Base-by-base conservation (phyloP, 2,888 invertebrate species). In the Laothoe populi region DNA sequence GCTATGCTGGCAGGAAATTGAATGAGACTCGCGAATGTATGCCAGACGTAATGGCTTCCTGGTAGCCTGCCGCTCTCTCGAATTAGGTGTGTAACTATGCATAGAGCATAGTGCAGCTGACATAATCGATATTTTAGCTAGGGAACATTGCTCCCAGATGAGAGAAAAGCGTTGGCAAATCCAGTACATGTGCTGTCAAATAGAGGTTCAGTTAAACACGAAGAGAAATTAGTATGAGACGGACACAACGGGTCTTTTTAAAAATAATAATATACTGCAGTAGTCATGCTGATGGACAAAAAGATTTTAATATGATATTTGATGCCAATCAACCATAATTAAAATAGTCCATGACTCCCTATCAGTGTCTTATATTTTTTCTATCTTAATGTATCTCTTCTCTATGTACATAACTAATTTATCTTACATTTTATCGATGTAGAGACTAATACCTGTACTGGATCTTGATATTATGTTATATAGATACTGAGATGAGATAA, bases 1-100 rank as follows among this genome's bases (percentile, higher is more conserved):
- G 63, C 70, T 67, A 68, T 69, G 70, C 63, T 64, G 69, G 75
- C 87, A 90, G 90, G 90, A 90, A 89, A 90, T 90, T 89, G 83
- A 86, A 87, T 88, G 86, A 87, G 83, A 79, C 74, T 76, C 67
- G 73, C 71, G 80, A 84, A 88, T 87, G 83, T 88, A 71, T 86
- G 87, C 79, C 87, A 83, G 72, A 64, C 65, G 72, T 85, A 86
- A 88, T 85, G 79, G 77, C 77, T 90, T 89, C 89, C 87, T 82
- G 78, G 82, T 83, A 71, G 68, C 60, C 48, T 38, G 40, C 19
- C 46, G 24, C 42, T 23, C 42, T 16, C 46, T 38, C 38, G 60
- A 60, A 16, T 60, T 40, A 60, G 48, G 48, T 60, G 19, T 44
- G 19, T 19, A 60, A 24, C 60, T 49, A 49, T 49, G 23, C 24